Evolutionary conservation across 2,797 vertebrate genomes (phyloP).

Genomic region (Halcyon badia): DNA sequence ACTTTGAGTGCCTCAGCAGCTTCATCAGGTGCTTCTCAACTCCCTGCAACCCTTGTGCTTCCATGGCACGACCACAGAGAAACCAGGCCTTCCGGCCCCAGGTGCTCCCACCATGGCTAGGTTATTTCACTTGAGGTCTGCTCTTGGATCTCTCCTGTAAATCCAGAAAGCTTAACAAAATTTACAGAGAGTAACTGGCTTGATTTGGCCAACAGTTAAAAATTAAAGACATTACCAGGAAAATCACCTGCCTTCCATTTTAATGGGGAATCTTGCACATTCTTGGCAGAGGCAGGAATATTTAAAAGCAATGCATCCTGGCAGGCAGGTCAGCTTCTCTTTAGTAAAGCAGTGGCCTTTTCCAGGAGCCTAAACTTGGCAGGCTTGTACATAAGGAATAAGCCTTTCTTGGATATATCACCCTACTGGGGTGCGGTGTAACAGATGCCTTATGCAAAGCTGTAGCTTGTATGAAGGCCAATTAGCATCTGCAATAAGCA

Average conservation of each 20-base stretch:
- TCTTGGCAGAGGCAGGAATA: background rate
- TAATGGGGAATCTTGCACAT: background rate
- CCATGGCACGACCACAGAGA: background rate
- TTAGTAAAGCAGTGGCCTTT: background rate
- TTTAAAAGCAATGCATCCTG: background rate
- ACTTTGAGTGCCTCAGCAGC: background rate
- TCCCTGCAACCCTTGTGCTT: background rate
- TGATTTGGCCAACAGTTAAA: background rate
- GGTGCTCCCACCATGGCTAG: background rate
- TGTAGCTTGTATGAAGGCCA: background rate
- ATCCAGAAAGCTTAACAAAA: background rate
- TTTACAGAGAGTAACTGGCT: background rate
- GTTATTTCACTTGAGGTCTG: background rate
- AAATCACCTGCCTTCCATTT: background rate
- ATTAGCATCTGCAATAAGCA: background rate
- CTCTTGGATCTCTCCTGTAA: background rate
- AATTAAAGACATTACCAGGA: background rate
- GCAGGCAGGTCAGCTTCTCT: background rate
- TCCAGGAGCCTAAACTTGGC: background rate
- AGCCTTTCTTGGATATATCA: background rate
- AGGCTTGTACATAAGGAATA: background rate
- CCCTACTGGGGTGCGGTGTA: background rate
- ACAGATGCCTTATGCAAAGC: background rate
- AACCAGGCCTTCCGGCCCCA: background rate
- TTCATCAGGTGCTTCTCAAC: background rate